These are phyloP conservation scores for Mechanitis messenoides DNA, from an alignment of 2,888 invertebrate genomes.

Conservation along the genomic window DNA sequence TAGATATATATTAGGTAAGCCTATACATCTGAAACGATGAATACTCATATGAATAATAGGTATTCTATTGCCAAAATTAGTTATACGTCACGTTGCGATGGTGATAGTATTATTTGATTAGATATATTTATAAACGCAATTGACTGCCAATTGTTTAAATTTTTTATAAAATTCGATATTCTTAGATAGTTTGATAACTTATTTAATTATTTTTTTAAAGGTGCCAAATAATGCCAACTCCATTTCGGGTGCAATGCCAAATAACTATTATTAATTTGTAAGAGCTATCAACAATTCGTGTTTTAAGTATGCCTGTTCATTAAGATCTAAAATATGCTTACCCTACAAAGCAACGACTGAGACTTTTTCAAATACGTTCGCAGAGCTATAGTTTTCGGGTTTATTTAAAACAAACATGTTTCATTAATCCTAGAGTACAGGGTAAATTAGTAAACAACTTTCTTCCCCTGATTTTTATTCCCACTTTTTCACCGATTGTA, in stretches of 20 bases:
- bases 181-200: constrained; percentile 69
- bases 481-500: constrained; percentile 68
- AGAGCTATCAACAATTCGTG: constrained; percentile 32
- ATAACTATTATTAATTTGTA: constrained; percentile 42
- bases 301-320: constrained; percentile 38
- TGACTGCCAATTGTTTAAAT: constrained; percentile 74
- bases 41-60: constrained; percentile 43
- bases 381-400: constrained; percentile 17
- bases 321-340: constrained; percentile 60
- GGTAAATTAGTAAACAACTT: constrained; percentile 72
- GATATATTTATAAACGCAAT: constrained; percentile 65
- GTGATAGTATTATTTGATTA: constrained; percentile 66
- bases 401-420: constrained; percentile 35
- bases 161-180: constrained; percentile 70
- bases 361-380: constrained; percentile 36
- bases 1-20: constrained; percentile 62
- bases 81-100: constrained; percentile 51
- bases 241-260: constrained; percentile 41
- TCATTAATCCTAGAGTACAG: constrained; percentile 75
- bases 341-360: constrained; percentile 64
- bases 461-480: constrained; percentile 64
- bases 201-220: constrained; percentile 65
- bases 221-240: constrained; percentile 62
- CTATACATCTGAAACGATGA: constrained; percentile 47
- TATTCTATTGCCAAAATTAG: constrained; percentile 48